phyloP scores from a whole-genome alignment of 1,140 invertebrate genomes.

The Eumeta japonica region DNA sequence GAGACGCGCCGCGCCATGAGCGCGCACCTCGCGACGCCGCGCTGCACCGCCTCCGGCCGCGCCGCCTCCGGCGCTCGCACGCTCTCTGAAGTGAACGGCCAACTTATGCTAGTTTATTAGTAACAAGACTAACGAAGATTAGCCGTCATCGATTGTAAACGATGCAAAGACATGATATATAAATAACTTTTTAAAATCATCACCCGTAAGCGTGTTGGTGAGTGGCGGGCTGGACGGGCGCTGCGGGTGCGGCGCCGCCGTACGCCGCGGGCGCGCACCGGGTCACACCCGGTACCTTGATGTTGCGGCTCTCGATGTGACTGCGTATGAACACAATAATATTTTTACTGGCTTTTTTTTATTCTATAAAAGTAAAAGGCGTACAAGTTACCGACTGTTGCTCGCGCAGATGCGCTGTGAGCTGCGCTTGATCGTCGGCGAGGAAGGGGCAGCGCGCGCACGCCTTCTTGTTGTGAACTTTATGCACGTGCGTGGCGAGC shows the following conservation, averaged over 20 bases:
- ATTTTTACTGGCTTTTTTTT: background rate
- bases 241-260: conserved; percentile 5
- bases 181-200: too few relatives aligned
- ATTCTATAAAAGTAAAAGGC: background rate
- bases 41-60: conserved; percentile 12
- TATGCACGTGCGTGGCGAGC: conserved; percentile 82
- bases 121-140: too few relatives aligned
- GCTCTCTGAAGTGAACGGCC: background rate
- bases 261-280: conserved; percentile 14
- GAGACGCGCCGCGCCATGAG: conserved; percentile 57
- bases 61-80: conserved; percentile 1
- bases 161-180: too few relatives aligned
- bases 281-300: conserved; percentile 45
- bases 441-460: conserved; percentile 85
- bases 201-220: too few relatives aligned
- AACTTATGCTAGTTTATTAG: too few relatives aligned
- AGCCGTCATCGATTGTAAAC: too few relatives aligned
- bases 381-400: conserved; percentile 42
- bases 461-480: conserved; percentile 86
- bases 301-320: conserved; percentile 49
- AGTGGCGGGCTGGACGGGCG: conserved; percentile 9
- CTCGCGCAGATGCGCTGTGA: conserved; percentile 74
- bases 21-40: conserved; percentile 37
- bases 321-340: conserved; percentile 18
- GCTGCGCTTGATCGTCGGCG: conserved; percentile 74